Evolutionary conservation across 2,797 vertebrate species (phyloP).

Genomic region (Halcyon smyrnensis): DNA sequence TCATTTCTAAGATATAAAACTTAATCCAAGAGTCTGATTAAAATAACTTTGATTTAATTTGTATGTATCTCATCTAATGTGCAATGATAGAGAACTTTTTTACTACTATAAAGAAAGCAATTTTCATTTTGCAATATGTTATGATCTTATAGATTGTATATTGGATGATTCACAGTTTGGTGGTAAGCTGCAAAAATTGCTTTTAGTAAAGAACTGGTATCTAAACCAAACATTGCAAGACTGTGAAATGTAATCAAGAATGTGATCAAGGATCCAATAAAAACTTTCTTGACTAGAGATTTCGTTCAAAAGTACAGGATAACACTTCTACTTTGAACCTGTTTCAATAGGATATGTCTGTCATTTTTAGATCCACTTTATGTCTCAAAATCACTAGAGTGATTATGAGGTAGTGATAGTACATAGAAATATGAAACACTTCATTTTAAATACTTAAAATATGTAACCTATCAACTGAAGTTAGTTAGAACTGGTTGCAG

Average conservation of each 20-base stretch:
- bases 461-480: background rate
- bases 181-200: background rate
- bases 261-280: background rate
- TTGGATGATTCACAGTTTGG: background rate
- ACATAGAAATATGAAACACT: background rate
- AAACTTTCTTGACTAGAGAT: background rate
- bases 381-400: background rate
- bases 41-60: conserved; percentile 4
- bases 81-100: background rate
- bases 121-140: background rate
- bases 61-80: background rate
- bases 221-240: background rate
- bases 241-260: conserved; percentile 4
- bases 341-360: background rate
- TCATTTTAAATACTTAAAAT: background rate
- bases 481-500: background rate
- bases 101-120: background rate
- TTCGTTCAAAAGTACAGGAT: background rate
- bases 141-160: background rate
- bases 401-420: background rate
- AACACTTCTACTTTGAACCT: background rate
- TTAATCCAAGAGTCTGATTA: background rate
- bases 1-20: conserved; percentile 4
- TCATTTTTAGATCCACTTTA: conserved; percentile 1
- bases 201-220: conserved; percentile 1